A percentile compares a stretch with the other conserved stretches of the same genome.
These are phyloP conservation scores for Pseudochirops cupreus DNA, from an alignment of 2,797 vertebrate genomes.

Conservation along the genomic window DNA sequence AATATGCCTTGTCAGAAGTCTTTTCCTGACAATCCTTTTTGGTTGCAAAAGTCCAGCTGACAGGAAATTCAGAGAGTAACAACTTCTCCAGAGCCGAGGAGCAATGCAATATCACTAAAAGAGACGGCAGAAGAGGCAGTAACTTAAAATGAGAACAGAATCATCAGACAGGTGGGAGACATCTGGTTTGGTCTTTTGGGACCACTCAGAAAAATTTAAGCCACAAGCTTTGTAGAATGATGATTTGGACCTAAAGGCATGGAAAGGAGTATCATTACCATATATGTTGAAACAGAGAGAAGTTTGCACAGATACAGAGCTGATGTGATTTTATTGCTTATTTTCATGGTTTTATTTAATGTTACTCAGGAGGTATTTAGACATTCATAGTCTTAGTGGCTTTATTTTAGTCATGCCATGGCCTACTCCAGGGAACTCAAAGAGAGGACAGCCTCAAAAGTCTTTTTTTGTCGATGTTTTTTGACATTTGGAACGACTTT, in stretches of 20 bases:
- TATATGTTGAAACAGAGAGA: neutral
- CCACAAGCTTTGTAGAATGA: neutral
- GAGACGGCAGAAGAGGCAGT: neutral
- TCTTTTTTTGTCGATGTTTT: conserved; percentile 16
- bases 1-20: neutral
- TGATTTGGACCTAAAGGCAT: neutral
- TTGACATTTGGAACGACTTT: conserved; percentile 6
- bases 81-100: neutral
- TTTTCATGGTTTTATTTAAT: conserved; percentile 17
- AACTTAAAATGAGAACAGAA: neutral
- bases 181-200: neutral
- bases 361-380: neutral
- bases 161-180: neutral
- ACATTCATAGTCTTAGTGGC: conserved; percentile 20
- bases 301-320: neutral
- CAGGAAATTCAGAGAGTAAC: neutral
- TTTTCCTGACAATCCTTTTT: neutral
- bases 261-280: neutral
- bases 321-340: conserved; percentile 19
- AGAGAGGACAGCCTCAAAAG: neutral
- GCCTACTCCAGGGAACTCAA: conserved; percentile 1
- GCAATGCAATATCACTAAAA: neutral
- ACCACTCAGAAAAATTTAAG: neutral
- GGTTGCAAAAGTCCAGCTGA: neutral
- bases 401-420: conserved; percentile 49